Base-by-base conservation (phyloP, 2,797 vertebrate species). In the Xenopus petersii region DNA sequence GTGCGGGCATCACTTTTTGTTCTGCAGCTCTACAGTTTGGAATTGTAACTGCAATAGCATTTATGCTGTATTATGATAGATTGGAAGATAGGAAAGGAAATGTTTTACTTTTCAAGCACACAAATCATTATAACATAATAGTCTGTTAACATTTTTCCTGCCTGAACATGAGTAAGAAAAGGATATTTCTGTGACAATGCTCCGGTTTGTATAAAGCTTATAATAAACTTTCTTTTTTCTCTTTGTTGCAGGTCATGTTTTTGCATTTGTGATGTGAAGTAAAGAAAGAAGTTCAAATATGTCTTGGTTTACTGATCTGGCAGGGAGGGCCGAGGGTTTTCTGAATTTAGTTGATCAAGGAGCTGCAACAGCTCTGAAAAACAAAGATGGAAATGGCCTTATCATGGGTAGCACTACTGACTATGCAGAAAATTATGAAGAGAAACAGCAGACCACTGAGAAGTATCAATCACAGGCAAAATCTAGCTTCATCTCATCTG, bases 281-380 rank as follows among this genome's bases (percentile, higher is more conserved):
- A 11, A 1, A 17, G 21, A 60, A 26, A 26, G 47, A 86, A 71
- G 74, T 67, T 71, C 55, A 82, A 87, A 84, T 81, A 99, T 99
- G 98, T 98, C 98, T 82, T 99, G 98, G 97, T 88, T 99, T 81
- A 76, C 90, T 69, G 98, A 98, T 75, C 85, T 99, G 0, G 97
- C 98, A 5, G 97, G 96, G 64, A 98, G 91, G 83, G 98, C 98
- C 3, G 97, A 99, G 84, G 91, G 96, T 84, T 95, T 99, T 62
- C 91, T 99, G 75, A 99, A 96, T 81, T 93, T 94, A 85, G 95
- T 99, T 66, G 98, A 99, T 87, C 95, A 98, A 83, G 98, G 97
- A 71, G 98, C 98, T 75, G 97, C 98, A 30, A 93, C 88, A 0
- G 96, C 96, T 75, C 88, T 99, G 77, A 93, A 89, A 76, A 51